Evolutionary conservation across 2,888 invertebrate species (phyloP).

Genomic region (Trachelus stipa): DNA sequence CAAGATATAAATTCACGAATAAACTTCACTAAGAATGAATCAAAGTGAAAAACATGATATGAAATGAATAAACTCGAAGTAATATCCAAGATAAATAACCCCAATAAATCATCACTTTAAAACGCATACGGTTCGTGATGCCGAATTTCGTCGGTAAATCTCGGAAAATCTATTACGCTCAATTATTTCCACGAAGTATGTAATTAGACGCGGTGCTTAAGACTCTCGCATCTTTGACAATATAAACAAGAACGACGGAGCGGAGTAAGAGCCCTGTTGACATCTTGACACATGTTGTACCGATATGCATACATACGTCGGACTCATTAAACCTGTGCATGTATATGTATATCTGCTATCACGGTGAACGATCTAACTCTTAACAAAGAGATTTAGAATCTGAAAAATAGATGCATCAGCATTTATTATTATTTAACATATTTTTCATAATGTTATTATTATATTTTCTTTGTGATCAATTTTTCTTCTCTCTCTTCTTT

Average conservation of each 20-base stretch:
- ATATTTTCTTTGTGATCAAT: neutral
- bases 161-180: neutral
- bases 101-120: neutral
- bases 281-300: too few relatives aligned
- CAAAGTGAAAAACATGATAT: neutral
- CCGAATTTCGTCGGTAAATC: neutral
- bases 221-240: too few relatives aligned
- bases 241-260: too few relatives aligned
- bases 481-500: too few relatives aligned
- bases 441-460: too few relatives aligned
- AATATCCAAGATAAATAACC: neutral
- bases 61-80: neutral
- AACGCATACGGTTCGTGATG: neutral
- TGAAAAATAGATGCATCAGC: neutral
- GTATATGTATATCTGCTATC: too few relatives aligned
- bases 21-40: neutral
- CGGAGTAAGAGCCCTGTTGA: too few relatives aligned
- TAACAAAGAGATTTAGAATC: too few relatives aligned
- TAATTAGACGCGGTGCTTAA: neutral
- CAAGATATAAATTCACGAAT: neutral
- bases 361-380: too few relatives aligned
- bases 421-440: neutral
- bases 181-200: neutral
- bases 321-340: too few relatives aligned
- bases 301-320: too few relatives aligned